Percentiles rank a stretch among this genome's conserved stretches.
Conservation (phyloP, 2,797 vertebrate species). For the Notolepis coatsorum region DNA sequence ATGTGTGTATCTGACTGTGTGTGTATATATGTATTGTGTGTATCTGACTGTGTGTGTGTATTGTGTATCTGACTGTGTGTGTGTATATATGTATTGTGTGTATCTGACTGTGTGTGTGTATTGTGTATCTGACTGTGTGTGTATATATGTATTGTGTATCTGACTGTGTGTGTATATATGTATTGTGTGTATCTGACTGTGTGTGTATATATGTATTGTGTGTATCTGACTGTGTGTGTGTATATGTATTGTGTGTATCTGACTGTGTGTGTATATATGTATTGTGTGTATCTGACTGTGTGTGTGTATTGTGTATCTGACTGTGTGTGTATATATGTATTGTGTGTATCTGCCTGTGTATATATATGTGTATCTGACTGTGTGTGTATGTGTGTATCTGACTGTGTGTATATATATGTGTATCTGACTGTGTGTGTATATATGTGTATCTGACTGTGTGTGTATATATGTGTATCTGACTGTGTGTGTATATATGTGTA, state of each 20-base stretch:
- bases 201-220: conserved; percentile 24
- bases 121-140: too few relatives aligned
- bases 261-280: conserved; percentile 40
- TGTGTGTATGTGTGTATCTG: conserved; percentile 58
- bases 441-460: conserved; percentile 62
- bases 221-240: conserved; percentile 9
- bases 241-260: not conserved
- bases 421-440: conserved; percentile 53
- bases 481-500: conserved; percentile 58
- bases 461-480: conserved; percentile 22
- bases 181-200: too few relatives aligned
- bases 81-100: too few relatives aligned
- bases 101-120: too few relatives aligned
- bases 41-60: too few relatives aligned
- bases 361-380: conserved; percentile 26
- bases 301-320: conserved; percentile 28
- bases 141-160: too few relatives aligned
- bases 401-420: conserved; percentile 29
- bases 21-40: too few relatives aligned
- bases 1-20: too few relatives aligned
- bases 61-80: too few relatives aligned
- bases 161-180: too few relatives aligned
- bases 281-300: conserved; percentile 33
- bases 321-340: conserved; percentile 40
- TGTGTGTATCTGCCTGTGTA: conserved; percentile 33